These are phyloP conservation scores for Synanthedon vespiformis DNA, from an alignment of 2,888 invertebrate genomes.

Conservation along the genomic window DNA sequence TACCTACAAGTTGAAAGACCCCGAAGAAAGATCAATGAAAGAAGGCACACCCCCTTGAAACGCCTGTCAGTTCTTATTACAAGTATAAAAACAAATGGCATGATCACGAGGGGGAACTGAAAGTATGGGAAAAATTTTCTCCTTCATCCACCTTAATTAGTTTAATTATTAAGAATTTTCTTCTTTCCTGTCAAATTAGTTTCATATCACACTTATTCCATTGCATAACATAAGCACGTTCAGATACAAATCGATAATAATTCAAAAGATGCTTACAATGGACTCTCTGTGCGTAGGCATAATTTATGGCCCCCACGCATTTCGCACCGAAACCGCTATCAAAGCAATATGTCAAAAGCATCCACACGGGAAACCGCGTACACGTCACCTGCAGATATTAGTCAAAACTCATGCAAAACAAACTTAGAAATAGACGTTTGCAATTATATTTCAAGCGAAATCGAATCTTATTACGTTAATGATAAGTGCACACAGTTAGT, in stretches of 20 bases:
- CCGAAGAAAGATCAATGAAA: conserved; percentile 6
- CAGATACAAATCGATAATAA: not conserved
- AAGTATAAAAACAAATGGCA: conserved; percentile 53
- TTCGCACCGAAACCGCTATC: conserved; percentile 44
- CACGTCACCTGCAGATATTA: conserved; percentile 67
- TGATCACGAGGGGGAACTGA: conserved; percentile 27
- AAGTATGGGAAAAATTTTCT: conserved; percentile 21
- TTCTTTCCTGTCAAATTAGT: too few relatives aligned
- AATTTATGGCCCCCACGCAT: conserved; percentile 49
- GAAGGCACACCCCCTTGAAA: conserved; percentile 14
- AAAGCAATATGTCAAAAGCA: conserved; percentile 63
- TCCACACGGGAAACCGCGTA: conserved; percentile 51
- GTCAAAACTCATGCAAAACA: conserved; percentile 55
- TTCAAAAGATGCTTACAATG: not conserved
- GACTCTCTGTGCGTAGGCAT: conserved; percentile 13
- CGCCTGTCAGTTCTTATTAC: conserved; percentile 54
- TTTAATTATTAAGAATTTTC: conserved; percentile 11
- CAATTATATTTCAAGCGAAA: conserved; percentile 13
- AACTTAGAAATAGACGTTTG: conserved; percentile 15
- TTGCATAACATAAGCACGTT: not conserved
- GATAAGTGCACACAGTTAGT: not conserved
- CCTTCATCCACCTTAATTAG: conserved; percentile 26
- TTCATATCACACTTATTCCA: too few relatives aligned
- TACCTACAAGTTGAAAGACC: not conserved
- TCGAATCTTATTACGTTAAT: not conserved